phyloP scores from a whole-genome alignment of 2,888 invertebrate genomes.

The Drosophila gaucha region DNA sequence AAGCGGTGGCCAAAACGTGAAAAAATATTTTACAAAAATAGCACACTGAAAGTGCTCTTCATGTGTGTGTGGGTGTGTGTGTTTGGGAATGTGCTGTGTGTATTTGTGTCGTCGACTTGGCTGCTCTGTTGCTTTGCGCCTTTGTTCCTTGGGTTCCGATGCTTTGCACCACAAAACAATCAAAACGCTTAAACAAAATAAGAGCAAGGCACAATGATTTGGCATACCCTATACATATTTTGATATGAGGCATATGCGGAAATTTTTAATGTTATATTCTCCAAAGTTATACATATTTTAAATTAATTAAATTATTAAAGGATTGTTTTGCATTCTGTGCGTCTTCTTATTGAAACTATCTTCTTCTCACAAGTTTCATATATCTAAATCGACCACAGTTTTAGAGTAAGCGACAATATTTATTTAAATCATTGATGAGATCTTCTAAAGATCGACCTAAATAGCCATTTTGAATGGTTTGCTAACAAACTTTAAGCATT shows the following conservation, averaged over 20 bases:
- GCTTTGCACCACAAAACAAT: slow-evolving; percentile 46
- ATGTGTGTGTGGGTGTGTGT: slow-evolving; percentile 1
- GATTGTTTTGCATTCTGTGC: too few relatives aligned
- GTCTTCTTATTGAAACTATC: too few relatives aligned
- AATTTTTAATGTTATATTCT: too few relatives aligned
- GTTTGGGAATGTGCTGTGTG: slow-evolving; percentile 7
- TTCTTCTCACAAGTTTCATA: too few relatives aligned
- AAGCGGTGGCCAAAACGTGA: slow-evolving; percentile 26
- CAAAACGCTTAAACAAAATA: slow-evolving; percentile 42
- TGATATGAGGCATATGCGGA: background rate
- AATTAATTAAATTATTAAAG: too few relatives aligned
- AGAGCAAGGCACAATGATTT: background rate
- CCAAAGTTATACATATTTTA: too few relatives aligned
- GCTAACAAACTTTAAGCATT: too few relatives aligned
- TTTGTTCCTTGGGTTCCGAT: slow-evolving; percentile 49
- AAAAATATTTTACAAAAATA: slow-evolving; percentile 33
- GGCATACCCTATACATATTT: slow-evolving; percentile 9
- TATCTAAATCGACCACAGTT: too few relatives aligned
- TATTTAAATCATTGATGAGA: too few relatives aligned
- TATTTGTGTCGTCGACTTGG: slow-evolving; percentile 42
- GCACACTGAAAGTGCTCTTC: slow-evolving; percentile 35
- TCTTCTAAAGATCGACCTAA: background rate
- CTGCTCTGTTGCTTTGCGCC: slow-evolving; percentile 58
- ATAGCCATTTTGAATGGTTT: too few relatives aligned
- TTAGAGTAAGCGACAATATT: too few relatives aligned